Evolutionary conservation across 2,797 vertebrate genomes (phyloP), one percentile per base, ranked within the genome.

Genomic region (Todus mexicanus): DNA sequence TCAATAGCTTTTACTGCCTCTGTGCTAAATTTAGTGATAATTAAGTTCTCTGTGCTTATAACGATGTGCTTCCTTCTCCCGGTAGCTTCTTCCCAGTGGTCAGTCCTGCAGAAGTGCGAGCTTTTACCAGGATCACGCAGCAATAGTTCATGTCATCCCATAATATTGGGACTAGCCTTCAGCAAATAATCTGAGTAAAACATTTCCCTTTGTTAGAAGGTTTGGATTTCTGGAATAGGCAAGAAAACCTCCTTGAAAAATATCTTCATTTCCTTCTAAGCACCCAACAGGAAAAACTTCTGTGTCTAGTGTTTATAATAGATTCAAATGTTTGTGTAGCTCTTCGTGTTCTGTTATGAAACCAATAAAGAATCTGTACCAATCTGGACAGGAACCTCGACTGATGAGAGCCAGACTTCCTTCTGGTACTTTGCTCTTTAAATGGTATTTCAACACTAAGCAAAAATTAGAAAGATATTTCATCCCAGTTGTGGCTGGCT

Each of bases 11-110:
- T 90, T 85, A 68, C 72, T 86, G 76, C 50, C 42, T 87, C 47
- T 51, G 37, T 61, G 75, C 82, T 95, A 93, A 93, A 94, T 87
- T 75, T 92, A 91, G 84, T 53, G 54, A n/a, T 85, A 83, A 95
- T 91, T 72, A 92, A 83, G 80, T 78, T 95, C 50, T 84, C 42
- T 40, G 61, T 54, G 45, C 66, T 81, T 57, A 23, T 48, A 78
- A 42, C 50, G 38, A 64, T 20, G 64, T 70, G 37, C 25, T 77
- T 65, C 47, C 40, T 57, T 53, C 61, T 79, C 31, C 48, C 7
- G 11, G 72, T 51, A 45, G 73, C 80, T 72, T 50, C 57, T 89
- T 73, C 63, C 54, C 80, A 33, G n/a, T 48, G 84, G 90, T 84
- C 89, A 84, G 4, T 90, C 40, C 51, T 68, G 59, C 51, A 89